Evolutionary conservation across 2,888 invertebrate species (phyloP).

Genomic region (Dicyrtoma fusca): DNA sequence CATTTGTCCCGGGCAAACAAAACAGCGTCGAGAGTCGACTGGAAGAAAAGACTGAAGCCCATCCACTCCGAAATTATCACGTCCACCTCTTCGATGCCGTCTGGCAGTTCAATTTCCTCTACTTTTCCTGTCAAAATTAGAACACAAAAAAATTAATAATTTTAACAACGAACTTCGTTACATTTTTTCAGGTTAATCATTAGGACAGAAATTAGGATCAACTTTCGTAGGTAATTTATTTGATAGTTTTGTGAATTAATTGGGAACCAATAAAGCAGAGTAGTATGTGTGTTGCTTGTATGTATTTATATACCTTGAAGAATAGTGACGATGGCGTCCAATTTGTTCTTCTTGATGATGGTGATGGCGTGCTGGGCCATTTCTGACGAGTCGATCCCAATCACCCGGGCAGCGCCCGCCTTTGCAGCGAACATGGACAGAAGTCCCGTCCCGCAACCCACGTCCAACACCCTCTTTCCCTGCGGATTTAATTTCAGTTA

Average conservation of each 20-base stretch:
- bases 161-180: too few species aligned
- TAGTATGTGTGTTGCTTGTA: too few species aligned
- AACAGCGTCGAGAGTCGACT: conserved; percentile 99
- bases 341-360: conserved; percentile 84
- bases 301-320: conserved; percentile 85
- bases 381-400: conserved; percentile 98
- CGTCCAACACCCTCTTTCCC: conserved; percentile 85
- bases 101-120: conserved; percentile 91
- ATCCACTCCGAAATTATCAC: conserved; percentile 85
- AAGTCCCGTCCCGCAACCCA: conserved; percentile 99
- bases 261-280: too few species aligned
- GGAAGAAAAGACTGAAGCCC: conserved; percentile 92
- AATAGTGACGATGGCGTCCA: conserved; percentile 78
- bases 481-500: too few species aligned
- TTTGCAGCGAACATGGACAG: conserved; percentile 99
- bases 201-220: too few species aligned
- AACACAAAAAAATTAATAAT: too few species aligned
- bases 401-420: conserved; percentile 92
- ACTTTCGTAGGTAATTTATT: too few species aligned
- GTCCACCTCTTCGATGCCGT: conserved; percentile 88
- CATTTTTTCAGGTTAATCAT: too few species aligned
- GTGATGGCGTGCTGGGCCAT: conserved; percentile 96
- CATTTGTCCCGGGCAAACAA: conserved; percentile 97
- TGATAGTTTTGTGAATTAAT: too few species aligned
- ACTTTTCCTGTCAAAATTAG: too few species aligned